Evolutionary conservation across 2,888 invertebrate species (phyloP).

Genomic region (Papilio elwesi): DNA sequence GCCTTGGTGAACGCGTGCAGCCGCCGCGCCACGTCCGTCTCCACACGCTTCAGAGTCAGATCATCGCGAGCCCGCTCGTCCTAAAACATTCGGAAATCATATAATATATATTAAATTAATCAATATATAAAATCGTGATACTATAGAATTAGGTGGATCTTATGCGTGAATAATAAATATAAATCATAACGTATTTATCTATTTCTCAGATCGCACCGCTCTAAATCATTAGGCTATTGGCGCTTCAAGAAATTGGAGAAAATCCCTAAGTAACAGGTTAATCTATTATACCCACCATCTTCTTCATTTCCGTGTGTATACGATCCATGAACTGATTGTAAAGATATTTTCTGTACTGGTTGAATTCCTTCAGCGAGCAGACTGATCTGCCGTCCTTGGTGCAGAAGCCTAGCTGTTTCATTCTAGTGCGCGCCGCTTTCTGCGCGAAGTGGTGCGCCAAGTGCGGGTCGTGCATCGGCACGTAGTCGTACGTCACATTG

Average conservation of each 20-base stretch:
- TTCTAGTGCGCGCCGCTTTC: conserved; percentile 66
- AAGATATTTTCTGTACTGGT: conserved; percentile 85
- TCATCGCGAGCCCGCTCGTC: conserved; percentile 75
- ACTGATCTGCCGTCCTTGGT: conserved; percentile 85
- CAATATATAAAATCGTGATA: too few species aligned
- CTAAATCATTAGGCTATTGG: conserved; percentile 47
- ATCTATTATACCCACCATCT: conserved; percentile 58
- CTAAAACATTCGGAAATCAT: conserved; percentile 49
- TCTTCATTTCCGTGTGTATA: conserved; percentile 74
- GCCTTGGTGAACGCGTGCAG: conserved; percentile 60
- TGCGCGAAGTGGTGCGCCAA: conserved; percentile 80
- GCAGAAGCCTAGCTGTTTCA: conserved; percentile 82
- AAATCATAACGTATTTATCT: too few species aligned
- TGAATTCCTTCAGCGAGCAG: conserved; percentile 86
- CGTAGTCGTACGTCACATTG: conserved; percentile 81
- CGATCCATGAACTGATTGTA: conserved; percentile 83
- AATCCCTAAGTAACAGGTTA: neutral
- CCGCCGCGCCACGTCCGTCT: conserved; percentile 67
- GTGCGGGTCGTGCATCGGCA: conserved; percentile 84
- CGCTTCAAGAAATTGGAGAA: neutral
- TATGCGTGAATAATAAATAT: too few species aligned
- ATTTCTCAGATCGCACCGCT: too few species aligned
- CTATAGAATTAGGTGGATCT: too few species aligned
- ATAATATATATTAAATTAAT: too few species aligned
- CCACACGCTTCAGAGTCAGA: conserved; percentile 69